Evolutionary conservation across 1,140 invertebrate genomes (phyloP).

Genomic region (Trichomalopsis sarcophagae): DNA sequence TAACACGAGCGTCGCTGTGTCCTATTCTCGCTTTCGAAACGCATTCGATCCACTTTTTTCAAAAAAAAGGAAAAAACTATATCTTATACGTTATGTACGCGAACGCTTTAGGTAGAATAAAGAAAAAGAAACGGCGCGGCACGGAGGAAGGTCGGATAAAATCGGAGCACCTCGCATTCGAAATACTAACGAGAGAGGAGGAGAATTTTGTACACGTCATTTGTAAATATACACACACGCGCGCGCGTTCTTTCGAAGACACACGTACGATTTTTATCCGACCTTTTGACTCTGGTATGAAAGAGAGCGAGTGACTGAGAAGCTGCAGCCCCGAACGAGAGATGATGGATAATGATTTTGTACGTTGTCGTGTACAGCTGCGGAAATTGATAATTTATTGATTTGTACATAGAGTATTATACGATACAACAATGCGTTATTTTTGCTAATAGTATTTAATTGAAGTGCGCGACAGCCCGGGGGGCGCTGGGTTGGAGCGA

Average conservation of each 20-base stretch:
- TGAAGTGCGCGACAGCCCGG: slow-evolving; percentile 41
- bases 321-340: background rate
- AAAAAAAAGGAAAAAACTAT: background rate
- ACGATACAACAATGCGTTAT: slow-evolving; percentile 2
- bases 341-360: background rate
- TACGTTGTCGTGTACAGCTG: background rate
- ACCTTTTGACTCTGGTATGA: background rate
- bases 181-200: slow-evolving; percentile 9
- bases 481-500: slow-evolving; percentile 25
- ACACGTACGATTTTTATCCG: slow-evolving; percentile 33
- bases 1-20: slow-evolving; percentile 10
- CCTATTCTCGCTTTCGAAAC: slow-evolving; percentile 6
- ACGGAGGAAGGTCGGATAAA: slow-evolving; percentile 26
- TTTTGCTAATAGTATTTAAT: slow-evolving; percentile 51
- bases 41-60: background rate
- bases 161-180: slow-evolving; percentile 48
- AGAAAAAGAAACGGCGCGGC: background rate
- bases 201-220: slow-evolving; percentile 29
- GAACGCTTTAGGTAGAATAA: background rate
- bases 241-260: background rate
- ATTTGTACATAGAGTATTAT: slow-evolving; percentile 24
- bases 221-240: slow-evolving; percentile 49
- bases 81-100: background rate
- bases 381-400: slow-evolving; percentile 44
- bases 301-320: slow-evolving; percentile 4